Percentiles rank a stretch among this genome's conserved stretches.
These are phyloP conservation scores for Bufotes viridis DNA, from an alignment of 2,797 vertebrate species.

Conservation along the genomic window DNA sequence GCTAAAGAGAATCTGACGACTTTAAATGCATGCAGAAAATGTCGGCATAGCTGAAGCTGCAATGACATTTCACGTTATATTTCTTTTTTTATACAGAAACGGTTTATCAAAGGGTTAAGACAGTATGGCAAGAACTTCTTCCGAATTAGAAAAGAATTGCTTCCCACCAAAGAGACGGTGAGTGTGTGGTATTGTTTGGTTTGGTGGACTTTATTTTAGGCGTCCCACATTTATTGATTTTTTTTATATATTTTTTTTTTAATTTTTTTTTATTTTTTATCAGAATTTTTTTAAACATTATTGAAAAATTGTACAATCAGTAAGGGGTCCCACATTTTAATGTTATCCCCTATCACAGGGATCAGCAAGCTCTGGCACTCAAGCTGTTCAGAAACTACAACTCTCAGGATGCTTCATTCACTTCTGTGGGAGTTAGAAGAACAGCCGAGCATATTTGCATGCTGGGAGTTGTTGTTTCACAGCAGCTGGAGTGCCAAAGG, in stretches of 20 bases:
- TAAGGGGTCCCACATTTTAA: not conserved
- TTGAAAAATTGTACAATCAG: no score
- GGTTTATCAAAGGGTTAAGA: slow-evolving; percentile 97
- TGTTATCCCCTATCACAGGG: no score
- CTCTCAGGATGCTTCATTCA: no score
- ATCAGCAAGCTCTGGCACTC: no score
- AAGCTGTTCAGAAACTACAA: no score
- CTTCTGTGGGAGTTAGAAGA: no score
- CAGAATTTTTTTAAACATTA: no score
- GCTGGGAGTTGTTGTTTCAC: no score
- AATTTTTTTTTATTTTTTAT: no score
- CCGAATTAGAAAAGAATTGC: slow-evolving; percentile 98
- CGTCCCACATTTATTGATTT: not conserved
- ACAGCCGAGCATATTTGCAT: no score
- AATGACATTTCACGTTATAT: not conserved
- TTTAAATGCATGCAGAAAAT: not conserved
- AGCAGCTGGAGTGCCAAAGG: no score
- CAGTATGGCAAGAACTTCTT: slow-evolving; percentile 99
- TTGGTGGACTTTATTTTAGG: not conserved
- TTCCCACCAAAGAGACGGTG: slow-evolving; percentile 99
- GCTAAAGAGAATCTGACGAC: not conserved
- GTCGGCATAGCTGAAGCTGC: not conserved
- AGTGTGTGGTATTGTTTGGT: slow-evolving; percentile 63
- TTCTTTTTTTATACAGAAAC: slow-evolving; percentile 80
- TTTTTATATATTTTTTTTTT: no score